A percentile compares a stretch with the other conserved stretches of the same genome.
Evolutionary conservation across 2,113 vertebrate species (phyloP).

Genomic region (Gadus macrocephalus): DNA sequence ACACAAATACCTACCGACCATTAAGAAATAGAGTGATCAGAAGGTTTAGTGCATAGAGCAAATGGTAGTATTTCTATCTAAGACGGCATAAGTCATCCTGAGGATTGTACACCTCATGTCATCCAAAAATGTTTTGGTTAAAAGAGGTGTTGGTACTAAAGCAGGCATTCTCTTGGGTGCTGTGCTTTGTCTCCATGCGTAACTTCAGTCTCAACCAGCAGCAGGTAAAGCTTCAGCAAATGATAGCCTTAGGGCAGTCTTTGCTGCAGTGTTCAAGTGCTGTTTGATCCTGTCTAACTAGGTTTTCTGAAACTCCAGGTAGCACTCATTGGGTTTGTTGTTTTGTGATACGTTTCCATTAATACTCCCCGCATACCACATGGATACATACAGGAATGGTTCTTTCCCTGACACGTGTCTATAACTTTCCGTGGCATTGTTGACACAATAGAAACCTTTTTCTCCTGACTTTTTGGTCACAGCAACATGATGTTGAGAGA

Average conservation of each 20-base stretch:
- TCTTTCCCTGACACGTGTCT: not conserved
- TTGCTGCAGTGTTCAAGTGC: slow-evolving; percentile 84
- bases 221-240: slow-evolving; percentile 87
- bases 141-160: not conserved
- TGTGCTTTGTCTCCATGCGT: slow-evolving; percentile 79
- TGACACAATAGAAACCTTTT: no score
- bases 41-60: slow-evolving; percentile 67
- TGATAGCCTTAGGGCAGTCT: slow-evolving; percentile 87
- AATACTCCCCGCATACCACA: slow-evolving; percentile 37
- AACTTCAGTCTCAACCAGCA: slow-evolving; percentile 74
- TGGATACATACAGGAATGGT: slow-evolving; percentile 45
- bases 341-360: slow-evolving; percentile 27
- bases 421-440: no score
- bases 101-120: no score
- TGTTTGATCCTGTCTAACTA: slow-evolving; percentile 85
- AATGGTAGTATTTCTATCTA: slow-evolving; percentile 57
- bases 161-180: slow-evolving; percentile 35
- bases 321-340: slow-evolving; percentile 77
- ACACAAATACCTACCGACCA: slow-evolving; percentile 69
- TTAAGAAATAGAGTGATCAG: slow-evolving; percentile 74
- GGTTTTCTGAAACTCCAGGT: slow-evolving; percentile 81
- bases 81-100: slow-evolving; percentile 14
- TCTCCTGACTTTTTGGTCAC: no score
- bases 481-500: no score
- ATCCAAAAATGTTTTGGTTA: no score